Percentiles rank a stretch among this genome's conserved stretches.
These are phyloP conservation scores for Zaprionus lineosus DNA, from an alignment of 2,888 invertebrate species.

Conservation along the genomic window DNA sequence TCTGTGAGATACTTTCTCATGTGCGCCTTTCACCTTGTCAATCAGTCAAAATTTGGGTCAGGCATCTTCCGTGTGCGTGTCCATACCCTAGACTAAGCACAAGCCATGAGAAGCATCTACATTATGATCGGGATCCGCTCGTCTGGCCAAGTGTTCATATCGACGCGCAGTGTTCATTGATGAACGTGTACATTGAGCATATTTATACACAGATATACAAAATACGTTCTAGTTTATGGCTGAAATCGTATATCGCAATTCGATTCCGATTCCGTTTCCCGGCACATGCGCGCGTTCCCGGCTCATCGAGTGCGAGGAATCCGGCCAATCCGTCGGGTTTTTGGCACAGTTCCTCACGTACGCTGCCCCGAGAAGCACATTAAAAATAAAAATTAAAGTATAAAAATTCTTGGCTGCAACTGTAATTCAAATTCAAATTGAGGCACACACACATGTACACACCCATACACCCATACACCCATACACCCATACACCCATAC, in stretches of 20 bases:
- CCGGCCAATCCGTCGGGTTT: constrained; percentile 27
- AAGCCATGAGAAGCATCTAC: neutral
- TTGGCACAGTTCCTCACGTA: constrained; percentile 59
- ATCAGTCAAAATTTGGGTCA: constrained; percentile 53
- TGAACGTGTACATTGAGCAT: too few relatives aligned
- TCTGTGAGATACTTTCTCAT: constrained; percentile 36
- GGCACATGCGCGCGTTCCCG: constrained; percentile 55
- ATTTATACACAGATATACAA: neutral
- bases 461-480: constrained; percentile 8
- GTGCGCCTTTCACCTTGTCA: constrained; percentile 67
- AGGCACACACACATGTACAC: constrained; percentile 37
- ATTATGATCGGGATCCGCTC: constrained; percentile 40
- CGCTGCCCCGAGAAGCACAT: constrained; percentile 47
- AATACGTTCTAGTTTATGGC: constrained; percentile 1
- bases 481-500: constrained; percentile 3
- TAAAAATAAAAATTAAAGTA: constrained; percentile 64
- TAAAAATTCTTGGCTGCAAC: constrained; percentile 69
- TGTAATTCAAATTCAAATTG: constrained; percentile 61
- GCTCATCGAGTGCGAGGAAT: constrained; percentile 5
- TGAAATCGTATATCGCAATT: constrained; percentile 16
- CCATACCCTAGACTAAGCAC: neutral
- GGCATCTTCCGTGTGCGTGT: constrained; percentile 21
- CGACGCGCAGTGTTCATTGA: too few relatives aligned
- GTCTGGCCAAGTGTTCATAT: too few relatives aligned
- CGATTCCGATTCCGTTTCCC: constrained; percentile 27